phyloP scores from a whole-genome alignment of 2,888 invertebrate species.

The Fragum sueziense region DNA sequence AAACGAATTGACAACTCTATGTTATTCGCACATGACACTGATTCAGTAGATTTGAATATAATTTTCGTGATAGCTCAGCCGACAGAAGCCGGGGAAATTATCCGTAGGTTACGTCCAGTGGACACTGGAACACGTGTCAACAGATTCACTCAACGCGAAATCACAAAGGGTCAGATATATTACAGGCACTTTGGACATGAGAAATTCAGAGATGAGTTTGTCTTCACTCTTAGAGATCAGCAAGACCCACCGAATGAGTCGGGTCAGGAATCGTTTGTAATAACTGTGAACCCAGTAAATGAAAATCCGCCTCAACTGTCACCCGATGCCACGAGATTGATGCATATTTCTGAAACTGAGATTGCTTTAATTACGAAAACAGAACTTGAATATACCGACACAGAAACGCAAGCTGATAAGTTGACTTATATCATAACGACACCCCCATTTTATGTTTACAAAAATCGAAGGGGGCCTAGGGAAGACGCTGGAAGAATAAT shows the following conservation, averaged over 20 bases:
- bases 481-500: conserved; percentile 80
- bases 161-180: conserved; percentile 79
- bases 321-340: conserved; percentile 71
- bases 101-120: conserved; percentile 72
- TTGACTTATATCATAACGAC: conserved; percentile 79
- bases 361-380: conserved; percentile 76
- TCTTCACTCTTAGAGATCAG: conserved; percentile 78
- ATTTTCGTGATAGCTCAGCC: conserved; percentile 76
- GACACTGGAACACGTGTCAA: conserved; percentile 75
- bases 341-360: conserved; percentile 79
- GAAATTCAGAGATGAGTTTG: conserved; percentile 76
- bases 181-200: conserved; percentile 80
- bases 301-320: conserved; percentile 80
- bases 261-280: conserved; percentile 73
- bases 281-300: conserved; percentile 77
- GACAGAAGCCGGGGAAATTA: conserved; percentile 78
- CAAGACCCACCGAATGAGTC: conserved; percentile 81
- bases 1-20: conserved; percentile 73
- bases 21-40: conserved; percentile 79
- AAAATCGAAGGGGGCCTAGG: conserved; percentile 73
- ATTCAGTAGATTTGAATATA: conserved; percentile 78
- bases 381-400: conserved; percentile 79
- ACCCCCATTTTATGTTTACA: conserved; percentile 80
- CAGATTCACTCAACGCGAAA: conserved; percentile 79
- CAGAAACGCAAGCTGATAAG: conserved; percentile 75